These are phyloP conservation scores for Rhysida immarginata DNA, from an alignment of 1,140 invertebrate species.

Conservation along the genomic window DNA sequence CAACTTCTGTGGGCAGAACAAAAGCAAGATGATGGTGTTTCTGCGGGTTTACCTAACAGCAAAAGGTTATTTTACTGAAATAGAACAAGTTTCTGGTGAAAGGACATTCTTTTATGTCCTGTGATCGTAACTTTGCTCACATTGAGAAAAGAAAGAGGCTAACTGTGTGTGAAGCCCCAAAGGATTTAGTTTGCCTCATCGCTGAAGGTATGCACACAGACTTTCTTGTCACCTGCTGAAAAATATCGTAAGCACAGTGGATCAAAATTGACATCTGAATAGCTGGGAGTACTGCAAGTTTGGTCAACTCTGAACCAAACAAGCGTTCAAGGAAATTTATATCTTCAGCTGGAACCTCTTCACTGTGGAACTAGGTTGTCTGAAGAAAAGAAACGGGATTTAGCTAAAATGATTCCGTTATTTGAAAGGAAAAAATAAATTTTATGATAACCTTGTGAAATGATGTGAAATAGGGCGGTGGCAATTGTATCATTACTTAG, in stretches of 20 bases:
- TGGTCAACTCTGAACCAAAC: background rate
- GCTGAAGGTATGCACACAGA: background rate
- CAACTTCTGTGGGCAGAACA: background rate
- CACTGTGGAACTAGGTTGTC: background rate
- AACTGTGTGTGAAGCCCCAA: background rate
- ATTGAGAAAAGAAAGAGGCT: background rate
- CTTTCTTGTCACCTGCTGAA: background rate
- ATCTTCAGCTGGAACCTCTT: background rate
- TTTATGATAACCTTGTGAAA: background rate
- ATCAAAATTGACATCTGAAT: background rate
- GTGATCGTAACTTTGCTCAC: background rate
- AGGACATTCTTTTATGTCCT: background rate
- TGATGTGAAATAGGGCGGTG: background rate
- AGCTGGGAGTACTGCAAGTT: background rate
- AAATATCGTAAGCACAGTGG: background rate
- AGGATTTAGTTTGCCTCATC: background rate
- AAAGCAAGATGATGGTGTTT: background rate
- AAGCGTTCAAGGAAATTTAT: background rate
- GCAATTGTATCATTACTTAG: background rate
- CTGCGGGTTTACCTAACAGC: background rate
- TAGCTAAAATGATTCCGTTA: background rate
- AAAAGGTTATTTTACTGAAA: background rate
- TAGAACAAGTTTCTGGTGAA: background rate
- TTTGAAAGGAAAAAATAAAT: background rate
- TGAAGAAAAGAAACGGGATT: background rate